Percentiles rank a stretch among this genome's conserved stretches.
Evolutionary conservation across 2,797 vertebrate species (phyloP).

Genomic region (Eurystomus glaucurus): DNA sequence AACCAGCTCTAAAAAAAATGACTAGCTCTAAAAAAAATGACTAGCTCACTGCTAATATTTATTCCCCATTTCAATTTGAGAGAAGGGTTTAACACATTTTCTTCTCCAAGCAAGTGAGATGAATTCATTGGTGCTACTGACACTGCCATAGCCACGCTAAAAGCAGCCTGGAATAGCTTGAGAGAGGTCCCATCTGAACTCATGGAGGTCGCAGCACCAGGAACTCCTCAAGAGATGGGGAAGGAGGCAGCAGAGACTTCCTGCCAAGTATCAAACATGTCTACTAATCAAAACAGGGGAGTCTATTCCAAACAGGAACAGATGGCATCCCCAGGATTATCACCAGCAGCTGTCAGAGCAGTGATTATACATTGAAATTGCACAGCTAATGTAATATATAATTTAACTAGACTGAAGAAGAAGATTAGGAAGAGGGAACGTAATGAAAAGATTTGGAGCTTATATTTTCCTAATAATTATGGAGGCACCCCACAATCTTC

Average conservation of each 20-base stretch:
- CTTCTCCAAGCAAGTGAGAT: accelerated
- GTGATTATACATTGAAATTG: background rate
- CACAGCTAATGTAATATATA: conserved; percentile 25
- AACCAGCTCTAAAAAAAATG: background rate
- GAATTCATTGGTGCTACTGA: background rate
- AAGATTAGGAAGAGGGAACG: background rate
- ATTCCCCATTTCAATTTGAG: background rate
- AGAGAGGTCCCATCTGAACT: background rate
- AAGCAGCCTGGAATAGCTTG: background rate
- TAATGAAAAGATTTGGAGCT: conserved; percentile 21
- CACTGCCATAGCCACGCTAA: background rate
- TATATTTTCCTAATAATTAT: background rate
- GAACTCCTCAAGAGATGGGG: background rate
- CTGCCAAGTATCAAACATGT: background rate
- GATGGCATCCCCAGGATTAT: conserved; percentile 5
- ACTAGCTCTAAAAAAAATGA: background rate
- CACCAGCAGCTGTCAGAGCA: conserved; percentile 13
- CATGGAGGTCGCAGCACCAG: background rate
- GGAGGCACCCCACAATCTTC: background rate
- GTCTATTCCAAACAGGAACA: background rate
- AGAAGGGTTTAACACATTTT: background rate
- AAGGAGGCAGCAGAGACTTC: background rate
- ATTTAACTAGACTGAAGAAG: conserved; percentile 27
- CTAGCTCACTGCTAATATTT: background rate
- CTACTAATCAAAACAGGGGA: background rate